Base-by-base conservation (phyloP, 2,888 invertebrate species). In the Tigriopus californicus region DNA sequence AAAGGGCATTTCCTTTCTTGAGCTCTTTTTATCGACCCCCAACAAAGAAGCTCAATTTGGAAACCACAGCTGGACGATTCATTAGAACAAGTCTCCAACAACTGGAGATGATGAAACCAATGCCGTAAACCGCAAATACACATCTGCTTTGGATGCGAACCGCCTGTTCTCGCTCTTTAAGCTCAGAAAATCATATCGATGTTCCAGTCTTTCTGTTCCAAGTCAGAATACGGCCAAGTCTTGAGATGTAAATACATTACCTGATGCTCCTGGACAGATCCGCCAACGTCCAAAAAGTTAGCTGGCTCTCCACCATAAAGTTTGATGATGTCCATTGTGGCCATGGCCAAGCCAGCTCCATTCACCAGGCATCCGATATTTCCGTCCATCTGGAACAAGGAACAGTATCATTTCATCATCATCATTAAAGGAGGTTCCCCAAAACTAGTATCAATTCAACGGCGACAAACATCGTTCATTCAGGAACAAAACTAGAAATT, bases 281-380 rank as follows among this genome's bases (percentile, higher is more conserved):
- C 98, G 22, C 98, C 98, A 53, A 95, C 87, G 70, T 99, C 98
- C 54, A 99, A 76, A 74, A 99, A 99, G 73, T 99, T 99, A 0
- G 98, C 98, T 10, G 98, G 97, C 65, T 79, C 81, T 13, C 98
- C 98, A 18, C 97, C 97, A 72, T 92, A 83, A 44, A 97, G 74
- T 69, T 89, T 90, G 63, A 99, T 95, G 44, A 98, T 90, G 70
- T 99, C 98, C 97, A 99, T 95, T 8, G 98, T 99, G 2, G 97
- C 98, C 98, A 99, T 99, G 3, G 98, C 98, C 58, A 99, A 75
- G 1, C 98, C 98, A 64, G 98, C 98, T 20, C 98, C 98, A 75
- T 99, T 99, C 0, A 99, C 98, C 64, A 83, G 70, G 68, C 83
- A 92, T 58, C 95, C 98, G 70, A 99, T 97, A 71, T 91, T 94